These are phyloP conservation scores for Laspeyria flexula DNA, from an alignment of 2,888 invertebrate genomes.

Conservation along the genomic window DNA sequence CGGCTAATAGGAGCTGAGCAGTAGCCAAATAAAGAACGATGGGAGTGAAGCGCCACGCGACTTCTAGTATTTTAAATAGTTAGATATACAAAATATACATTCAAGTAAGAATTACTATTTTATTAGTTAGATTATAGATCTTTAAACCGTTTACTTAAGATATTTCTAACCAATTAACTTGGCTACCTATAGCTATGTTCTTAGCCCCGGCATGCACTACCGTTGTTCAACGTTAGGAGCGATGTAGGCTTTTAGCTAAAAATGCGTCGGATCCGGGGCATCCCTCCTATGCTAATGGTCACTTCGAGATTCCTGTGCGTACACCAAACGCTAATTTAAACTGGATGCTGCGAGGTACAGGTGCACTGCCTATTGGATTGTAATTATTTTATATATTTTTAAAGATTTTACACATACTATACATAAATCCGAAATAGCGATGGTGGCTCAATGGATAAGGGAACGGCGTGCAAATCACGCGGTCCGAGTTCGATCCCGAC, in stretches of 20 bases:
- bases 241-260: slow-evolving; percentile 65
- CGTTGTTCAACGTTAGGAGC: slow-evolving; percentile 13
- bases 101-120: no score
- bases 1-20: no score
- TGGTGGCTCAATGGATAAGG: no score
- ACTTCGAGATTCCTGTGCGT: slow-evolving; percentile 61
- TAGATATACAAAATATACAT: no score
- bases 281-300: slow-evolving; percentile 75
- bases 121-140: no score
- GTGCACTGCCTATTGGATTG: slow-evolving; percentile 16
- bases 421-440: no score
- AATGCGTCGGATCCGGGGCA: slow-evolving; percentile 55
- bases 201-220: slow-evolving; percentile 35
- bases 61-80: no score
- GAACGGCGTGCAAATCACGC: no score
- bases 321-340: slow-evolving; percentile 74
- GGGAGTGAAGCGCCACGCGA: no score
- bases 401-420: no score
- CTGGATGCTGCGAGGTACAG: slow-evolving; percentile 63
- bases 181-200: slow-evolving; percentile 54
- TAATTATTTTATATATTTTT: slow-evolving; percentile 1
- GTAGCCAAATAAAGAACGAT: no score
- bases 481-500: no score
- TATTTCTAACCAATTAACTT: slow-evolving; percentile 42
- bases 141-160: slow-evolving; percentile 3